phyloP scores from a whole-genome alignment of 2,888 invertebrate genomes.

The Drepana falcataria region DNA sequence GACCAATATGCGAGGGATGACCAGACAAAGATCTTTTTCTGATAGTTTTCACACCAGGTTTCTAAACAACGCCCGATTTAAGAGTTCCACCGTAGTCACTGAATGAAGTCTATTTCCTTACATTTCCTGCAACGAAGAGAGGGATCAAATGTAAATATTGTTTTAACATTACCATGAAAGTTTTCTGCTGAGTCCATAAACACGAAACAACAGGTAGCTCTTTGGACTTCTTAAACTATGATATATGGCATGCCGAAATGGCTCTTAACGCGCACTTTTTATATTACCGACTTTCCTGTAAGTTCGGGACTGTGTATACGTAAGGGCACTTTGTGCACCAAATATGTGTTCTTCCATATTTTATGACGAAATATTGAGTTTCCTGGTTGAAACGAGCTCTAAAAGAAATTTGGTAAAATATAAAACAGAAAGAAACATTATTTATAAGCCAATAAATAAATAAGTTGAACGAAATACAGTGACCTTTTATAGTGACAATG shows the following conservation, averaged over 20 bases:
- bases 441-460: too few relatives aligned
- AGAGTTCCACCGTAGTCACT: too few relatives aligned
- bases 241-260: slow-evolving; percentile 43
- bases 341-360: slow-evolving; percentile 19
- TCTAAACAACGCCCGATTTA: too few relatives aligned
- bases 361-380: not conserved
- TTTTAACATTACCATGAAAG: slow-evolving; percentile 7
- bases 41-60: too few relatives aligned
- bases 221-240: slow-evolving; percentile 48
- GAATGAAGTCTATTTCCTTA: too few relatives aligned
- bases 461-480: too few relatives aligned
- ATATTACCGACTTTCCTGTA: slow-evolving; percentile 28
- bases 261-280: slow-evolving; percentile 40
- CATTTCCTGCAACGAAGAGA: too few relatives aligned
- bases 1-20: too few relatives aligned
- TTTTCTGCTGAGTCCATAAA: slow-evolving; percentile 34
- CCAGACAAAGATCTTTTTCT: too few relatives aligned
- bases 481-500: too few relatives aligned
- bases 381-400: not conserved
- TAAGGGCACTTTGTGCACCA: slow-evolving; percentile 27
- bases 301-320: slow-evolving; percentile 26
- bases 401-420: not conserved
- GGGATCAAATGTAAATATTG: not conserved
- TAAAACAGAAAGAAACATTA: too few relatives aligned
- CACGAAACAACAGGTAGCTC: slow-evolving; percentile 39